These are phyloP conservation scores for Peromyscus eremicus DNA, from an alignment of 2,797 vertebrate species.

Conservation along the genomic window DNA sequence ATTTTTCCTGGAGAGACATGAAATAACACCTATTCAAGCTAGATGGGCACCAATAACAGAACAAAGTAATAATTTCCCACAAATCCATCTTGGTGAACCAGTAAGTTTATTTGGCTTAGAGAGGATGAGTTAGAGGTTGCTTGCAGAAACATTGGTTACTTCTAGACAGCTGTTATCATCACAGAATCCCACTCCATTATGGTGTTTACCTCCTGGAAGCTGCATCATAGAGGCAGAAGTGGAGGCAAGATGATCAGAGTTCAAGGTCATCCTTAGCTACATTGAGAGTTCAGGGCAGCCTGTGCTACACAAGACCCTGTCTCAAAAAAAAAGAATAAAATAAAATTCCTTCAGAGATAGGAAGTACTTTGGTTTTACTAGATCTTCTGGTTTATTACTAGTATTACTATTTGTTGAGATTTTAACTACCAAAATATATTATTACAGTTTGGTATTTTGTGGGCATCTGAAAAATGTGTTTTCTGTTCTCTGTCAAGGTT, in stretches of 20 bases:
- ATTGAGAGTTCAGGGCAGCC: background rate
- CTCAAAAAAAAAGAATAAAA: background rate
- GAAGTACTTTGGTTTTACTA: background rate
- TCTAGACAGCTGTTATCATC: background rate
- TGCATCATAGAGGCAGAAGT: background rate
- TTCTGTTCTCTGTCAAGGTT: constrained; percentile 20
- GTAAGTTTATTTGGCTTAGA: background rate
- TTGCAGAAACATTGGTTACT: background rate
- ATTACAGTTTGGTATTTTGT: constrained; percentile 41
- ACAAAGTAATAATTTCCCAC: background rate
- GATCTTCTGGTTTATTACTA: background rate
- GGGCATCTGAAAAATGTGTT: constrained; percentile 15
- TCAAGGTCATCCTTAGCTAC: background rate
- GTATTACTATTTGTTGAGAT: constrained; percentile 6
- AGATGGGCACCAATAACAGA: background rate
- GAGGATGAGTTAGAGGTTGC: background rate
- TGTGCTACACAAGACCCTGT: background rate
- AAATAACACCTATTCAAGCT: background rate
- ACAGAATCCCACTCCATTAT: background rate
- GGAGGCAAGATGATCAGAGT: background rate
- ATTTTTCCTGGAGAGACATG: background rate
- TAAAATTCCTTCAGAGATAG: background rate
- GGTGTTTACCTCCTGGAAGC: background rate
- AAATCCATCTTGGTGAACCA: background rate
- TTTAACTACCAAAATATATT: constrained; percentile 19